These are phyloP conservation scores for Thymallus thymallus DNA, from an alignment of 2,113 vertebrate genomes.

Conservation along the genomic window DNA sequence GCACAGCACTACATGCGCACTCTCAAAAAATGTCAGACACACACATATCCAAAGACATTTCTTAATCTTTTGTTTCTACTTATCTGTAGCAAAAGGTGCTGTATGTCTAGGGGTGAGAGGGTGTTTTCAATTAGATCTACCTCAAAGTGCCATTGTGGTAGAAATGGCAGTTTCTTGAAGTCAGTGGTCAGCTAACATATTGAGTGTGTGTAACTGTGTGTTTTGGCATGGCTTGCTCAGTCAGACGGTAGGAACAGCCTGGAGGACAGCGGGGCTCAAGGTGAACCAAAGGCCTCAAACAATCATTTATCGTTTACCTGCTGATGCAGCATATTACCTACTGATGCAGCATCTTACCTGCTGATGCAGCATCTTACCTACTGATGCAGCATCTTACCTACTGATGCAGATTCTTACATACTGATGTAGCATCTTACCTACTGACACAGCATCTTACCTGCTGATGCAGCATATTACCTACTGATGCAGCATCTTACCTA, in stretches of 20 bases:
- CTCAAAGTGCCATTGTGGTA: constrained; percentile 56
- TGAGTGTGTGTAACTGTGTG: constrained; percentile 36
- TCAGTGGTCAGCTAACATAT: constrained; percentile 53
- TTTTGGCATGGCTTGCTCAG: constrained; percentile 53
- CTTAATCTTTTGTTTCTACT: background rate
- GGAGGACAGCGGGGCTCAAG: constrained; percentile 57
- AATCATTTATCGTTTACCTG: constrained; percentile 16
- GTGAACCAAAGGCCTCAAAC: constrained; percentile 53
- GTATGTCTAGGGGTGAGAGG: constrained; percentile 3
- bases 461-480: too few species aligned
- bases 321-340: too few species aligned
- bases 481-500: too few species aligned
- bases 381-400: fast-evolving
- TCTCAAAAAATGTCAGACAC: constrained; percentile 35
- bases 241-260: constrained; percentile 45
- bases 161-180: constrained; percentile 50
- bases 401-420: too few species aligned
- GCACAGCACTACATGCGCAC: constrained; percentile 42
- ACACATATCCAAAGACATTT: constrained; percentile 11
- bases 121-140: constrained; percentile 43
- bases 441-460: too few species aligned
- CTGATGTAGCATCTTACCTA: too few species aligned
- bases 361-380: too few species aligned
- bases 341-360: too few species aligned
- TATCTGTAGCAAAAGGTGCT: background rate